phyloP scores from a whole-genome alignment of 2,888 invertebrate genomes.

The Phyllotreta cruciferae region DNA sequence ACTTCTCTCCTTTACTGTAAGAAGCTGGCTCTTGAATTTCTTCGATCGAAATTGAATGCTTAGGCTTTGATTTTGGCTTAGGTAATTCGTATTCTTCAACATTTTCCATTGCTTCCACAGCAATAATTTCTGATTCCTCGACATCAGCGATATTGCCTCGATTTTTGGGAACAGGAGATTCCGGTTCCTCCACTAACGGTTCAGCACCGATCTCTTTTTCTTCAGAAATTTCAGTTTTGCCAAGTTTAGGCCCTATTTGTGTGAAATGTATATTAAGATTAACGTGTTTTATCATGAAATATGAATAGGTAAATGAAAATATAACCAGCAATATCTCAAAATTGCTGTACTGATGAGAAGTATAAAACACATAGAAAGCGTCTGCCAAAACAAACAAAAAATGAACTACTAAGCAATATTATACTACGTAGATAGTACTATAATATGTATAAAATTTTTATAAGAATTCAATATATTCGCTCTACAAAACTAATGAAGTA shows the following conservation, averaged over 20 bases:
- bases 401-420: slow-evolving; percentile 9
- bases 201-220: slow-evolving; percentile 42
- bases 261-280: slow-evolving; percentile 31
- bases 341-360: slow-evolving; percentile 25
- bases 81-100: slow-evolving; percentile 38
- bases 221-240: slow-evolving; percentile 48
- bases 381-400: background rate
- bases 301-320: background rate
- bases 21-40: slow-evolving; percentile 49
- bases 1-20: slow-evolving; percentile 35
- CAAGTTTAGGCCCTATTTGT: slow-evolving; percentile 44
- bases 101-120: slow-evolving; percentile 39
- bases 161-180: slow-evolving; percentile 41
- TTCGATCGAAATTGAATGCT: slow-evolving; percentile 49
- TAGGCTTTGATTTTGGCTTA: slow-evolving; percentile 44
- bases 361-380: slow-evolving; percentile 11
- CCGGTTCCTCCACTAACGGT: slow-evolving; percentile 50
- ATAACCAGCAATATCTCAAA: slow-evolving; percentile 22
- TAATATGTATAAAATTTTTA: slow-evolving; percentile 11
- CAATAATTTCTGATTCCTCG: slow-evolving; percentile 46
- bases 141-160: slow-evolving; percentile 43
- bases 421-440: too few species aligned
- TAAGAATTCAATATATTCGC: too few species aligned
- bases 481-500: too few species aligned
- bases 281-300: slow-evolving; percentile 5